Conservation (phyloP, 2,888 invertebrate genomes). For the Stenchaetothrips biformis region DNA sequence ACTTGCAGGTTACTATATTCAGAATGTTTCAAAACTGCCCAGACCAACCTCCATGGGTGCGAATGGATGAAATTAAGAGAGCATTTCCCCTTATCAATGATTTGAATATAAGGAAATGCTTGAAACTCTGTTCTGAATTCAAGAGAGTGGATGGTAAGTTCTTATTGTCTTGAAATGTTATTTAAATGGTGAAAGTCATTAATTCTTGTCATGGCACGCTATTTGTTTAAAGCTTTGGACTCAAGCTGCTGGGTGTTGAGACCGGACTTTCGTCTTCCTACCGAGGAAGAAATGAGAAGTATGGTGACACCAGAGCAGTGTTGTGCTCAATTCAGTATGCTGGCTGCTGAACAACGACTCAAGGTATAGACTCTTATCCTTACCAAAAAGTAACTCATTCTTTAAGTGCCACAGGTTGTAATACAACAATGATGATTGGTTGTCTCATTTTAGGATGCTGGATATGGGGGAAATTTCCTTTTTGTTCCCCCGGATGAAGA, state of each 20-base stretch:
- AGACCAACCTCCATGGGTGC: slow-evolving; percentile 88
- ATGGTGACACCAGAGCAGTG: slow-evolving; percentile 99
- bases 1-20: slow-evolving; percentile 83
- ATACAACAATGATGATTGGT: background rate
- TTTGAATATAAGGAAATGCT: slow-evolving; percentile 90
- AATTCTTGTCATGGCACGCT: background rate
- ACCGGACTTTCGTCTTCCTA: slow-evolving; percentile 89
- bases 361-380: slow-evolving; percentile 53
- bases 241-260: slow-evolving; percentile 93
- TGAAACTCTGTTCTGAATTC: slow-evolving; percentile 97
- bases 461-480: slow-evolving; percentile 95
- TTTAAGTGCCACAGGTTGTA: no score
- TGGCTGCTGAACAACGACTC: slow-evolving; percentile 90
- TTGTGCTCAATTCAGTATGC: slow-evolving; percentile 97
- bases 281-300: slow-evolving; percentile 95
- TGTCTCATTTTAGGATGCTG: slow-evolving; percentile 56
- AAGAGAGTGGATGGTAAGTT: slow-evolving; percentile 57
- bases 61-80: slow-evolving; percentile 97
- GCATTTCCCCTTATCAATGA: slow-evolving; percentile 98
- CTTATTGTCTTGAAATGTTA: background rate
- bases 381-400: no score
- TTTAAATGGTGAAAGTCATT: slow-evolving; percentile 14
- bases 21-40: slow-evolving; percentile 94
- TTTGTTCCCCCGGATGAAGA: slow-evolving; percentile 61
- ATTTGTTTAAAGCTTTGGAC: slow-evolving; percentile 56